These are phyloP conservation scores for Caenorhabditis macrosperma DNA, from an alignment of 2,888 invertebrate genomes.

Conservation along the genomic window DNA sequence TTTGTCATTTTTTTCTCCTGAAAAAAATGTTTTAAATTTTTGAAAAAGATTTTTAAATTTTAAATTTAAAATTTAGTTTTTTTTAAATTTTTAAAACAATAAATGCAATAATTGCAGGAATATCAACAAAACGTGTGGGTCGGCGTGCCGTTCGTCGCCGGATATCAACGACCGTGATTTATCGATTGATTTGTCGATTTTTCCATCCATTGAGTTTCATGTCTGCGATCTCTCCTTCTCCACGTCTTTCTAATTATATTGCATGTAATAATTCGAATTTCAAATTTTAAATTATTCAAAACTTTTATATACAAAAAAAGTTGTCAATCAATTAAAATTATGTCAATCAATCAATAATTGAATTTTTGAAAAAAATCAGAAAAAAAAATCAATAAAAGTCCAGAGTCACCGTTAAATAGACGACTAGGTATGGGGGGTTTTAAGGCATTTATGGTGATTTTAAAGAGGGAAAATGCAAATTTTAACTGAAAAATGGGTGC, in stretches of 20 bases:
- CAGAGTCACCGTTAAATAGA: too few relatives aligned
- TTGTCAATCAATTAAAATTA: not conserved
- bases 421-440: too few relatives aligned
- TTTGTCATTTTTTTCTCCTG: too few relatives aligned
- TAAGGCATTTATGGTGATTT: not conserved
- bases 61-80: too few relatives aligned
- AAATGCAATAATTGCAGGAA: conserved; percentile 79
- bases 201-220: too few relatives aligned
- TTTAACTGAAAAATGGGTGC: not conserved
- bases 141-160: conserved; percentile 91
- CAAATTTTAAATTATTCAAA: too few relatives aligned
- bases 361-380: not conserved
- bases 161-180: conserved; percentile 80
- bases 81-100: too few relatives aligned
- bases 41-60: too few relatives aligned
- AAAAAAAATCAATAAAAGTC: not conserved
- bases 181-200: not conserved
- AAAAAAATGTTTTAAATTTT: too few relatives aligned
- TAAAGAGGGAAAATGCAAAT: not conserved
- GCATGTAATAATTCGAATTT: too few relatives aligned
- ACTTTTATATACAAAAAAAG: not conserved
- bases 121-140: conserved; percentile 90
- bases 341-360: not conserved
- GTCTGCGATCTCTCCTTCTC: too few relatives aligned
- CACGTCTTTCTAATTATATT: too few relatives aligned